Evolutionary conservation across 2,888 invertebrate genomes (phyloP), one percentile per base, ranked within the genome.

Genomic region (Sphinx pinastri): DNA sequence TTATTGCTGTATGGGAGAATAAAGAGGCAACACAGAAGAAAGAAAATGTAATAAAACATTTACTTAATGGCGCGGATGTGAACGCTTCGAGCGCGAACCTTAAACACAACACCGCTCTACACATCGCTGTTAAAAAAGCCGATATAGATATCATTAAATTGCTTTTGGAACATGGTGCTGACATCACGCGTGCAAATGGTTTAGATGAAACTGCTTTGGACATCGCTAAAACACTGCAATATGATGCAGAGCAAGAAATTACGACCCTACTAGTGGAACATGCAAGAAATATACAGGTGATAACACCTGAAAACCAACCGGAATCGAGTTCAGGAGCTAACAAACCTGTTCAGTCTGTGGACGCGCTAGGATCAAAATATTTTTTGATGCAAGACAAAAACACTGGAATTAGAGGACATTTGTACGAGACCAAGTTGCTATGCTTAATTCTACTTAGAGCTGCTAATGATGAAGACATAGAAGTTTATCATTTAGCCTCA

Each of bases 351-450:
- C n/a, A 63, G 49, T 13, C 12, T 13, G 47, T 49, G 13, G 49
- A 49, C 7, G 13, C 16, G 12, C 16, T 6, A 5, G 63, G 49
- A 49, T 19, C 49, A 13, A 47, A 47, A 13, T 19, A 19, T 19
- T 71, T 69, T 19, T 19, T 54, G 47, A 69, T 54, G 55, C 71
- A 69, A 67, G 38, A 54, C 19, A 67, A 69, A 25, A 71, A 69
- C n/a, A 67, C 69, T 31, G 71, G 71, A 13, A 69, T 69, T 5
- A 60, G 69, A 12, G 71, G 71, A 19, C 71, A 71, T 47, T 58
- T 71, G 12, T 71, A 71, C 58, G 71, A 71, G 16, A 67, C 71
- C 10, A 71, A 71, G 49, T 54, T 69, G 14, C 59, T 71, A 25
- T 59, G 71, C 47, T 47, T 71, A n/a, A 67, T 67, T 49, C 69